These are phyloP conservation scores for Ammodytes marinus DNA, from an alignment of 2,113 vertebrate genomes.

Conservation along the genomic window DNA sequence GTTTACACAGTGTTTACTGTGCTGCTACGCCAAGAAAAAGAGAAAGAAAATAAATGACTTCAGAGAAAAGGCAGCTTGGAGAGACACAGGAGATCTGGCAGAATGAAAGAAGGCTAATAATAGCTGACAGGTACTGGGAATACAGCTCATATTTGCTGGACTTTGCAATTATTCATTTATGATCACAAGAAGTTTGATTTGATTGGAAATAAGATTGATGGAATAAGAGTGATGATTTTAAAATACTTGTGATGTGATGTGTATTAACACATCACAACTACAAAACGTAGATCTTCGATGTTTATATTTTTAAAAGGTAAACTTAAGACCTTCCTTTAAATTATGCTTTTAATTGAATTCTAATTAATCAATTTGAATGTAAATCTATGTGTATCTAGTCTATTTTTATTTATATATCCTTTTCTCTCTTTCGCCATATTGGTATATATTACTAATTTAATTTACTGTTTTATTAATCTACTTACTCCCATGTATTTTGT, in stretches of 20 bases:
- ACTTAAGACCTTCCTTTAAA: too few species aligned
- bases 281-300: not conserved
- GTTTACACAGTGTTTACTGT: constrained; percentile 25
- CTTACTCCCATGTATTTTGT: too few species aligned
- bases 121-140: constrained; percentile 51
- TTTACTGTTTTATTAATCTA: too few species aligned
- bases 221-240: not conserved
- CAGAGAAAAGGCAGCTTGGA: constrained; percentile 49
- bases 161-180: constrained; percentile 3
- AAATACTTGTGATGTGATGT: not conserved
- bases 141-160: constrained; percentile 17
- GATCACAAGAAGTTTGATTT: not conserved
- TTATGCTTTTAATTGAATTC: too few species aligned
- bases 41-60: constrained; percentile 6
- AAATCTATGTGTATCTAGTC: too few species aligned
- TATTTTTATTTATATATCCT: too few species aligned
- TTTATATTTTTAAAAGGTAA: too few species aligned
- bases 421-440: too few species aligned
- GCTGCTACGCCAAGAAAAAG: not conserved
- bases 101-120: constrained; percentile 55
- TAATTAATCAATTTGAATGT: too few species aligned
- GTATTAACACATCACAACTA: not conserved
- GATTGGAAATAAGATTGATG: not conserved
- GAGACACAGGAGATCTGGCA: constrained; percentile 47
- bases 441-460: too few species aligned